phyloP scores from a whole-genome alignment of 1,140 invertebrate species.

The Diuraphis noxia region DNA sequence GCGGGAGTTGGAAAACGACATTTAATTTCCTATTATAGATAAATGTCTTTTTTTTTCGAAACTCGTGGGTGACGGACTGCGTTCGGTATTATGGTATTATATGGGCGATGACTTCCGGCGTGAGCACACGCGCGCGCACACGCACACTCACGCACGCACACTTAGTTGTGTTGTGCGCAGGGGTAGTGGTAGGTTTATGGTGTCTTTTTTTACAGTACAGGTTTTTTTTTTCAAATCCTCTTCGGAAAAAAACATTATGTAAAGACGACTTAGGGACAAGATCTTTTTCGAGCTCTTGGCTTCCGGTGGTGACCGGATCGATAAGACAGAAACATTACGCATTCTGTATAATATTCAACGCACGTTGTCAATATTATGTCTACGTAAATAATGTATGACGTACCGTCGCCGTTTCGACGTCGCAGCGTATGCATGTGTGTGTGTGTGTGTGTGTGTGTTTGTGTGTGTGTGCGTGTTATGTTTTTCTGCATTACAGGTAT shows the following conservation, averaged over 20 bases:
- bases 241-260: slow-evolving; percentile 17
- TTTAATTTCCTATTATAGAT: slow-evolving; percentile 35
- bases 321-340: slow-evolving; percentile 45
- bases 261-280: slow-evolving; percentile 34
- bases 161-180: neutral
- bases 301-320: slow-evolving; percentile 22
- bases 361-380: slow-evolving; percentile 52
- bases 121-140: neutral
- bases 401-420: neutral
- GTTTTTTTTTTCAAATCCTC: neutral
- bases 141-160: neutral
- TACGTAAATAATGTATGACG: slow-evolving; percentile 50
- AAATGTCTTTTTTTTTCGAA: slow-evolving; percentile 2
- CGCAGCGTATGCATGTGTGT: neutral
- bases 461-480: neutral
- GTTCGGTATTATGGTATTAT: neutral
- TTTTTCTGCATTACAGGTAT: neutral
- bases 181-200: neutral
- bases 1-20: neutral
- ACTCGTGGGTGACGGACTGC: neutral
- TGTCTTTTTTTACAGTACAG: neutral
- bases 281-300: slow-evolving; percentile 31
- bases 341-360: slow-evolving; percentile 47
- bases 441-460: neutral
- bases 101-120: neutral